These are phyloP conservation scores for Sebastolobus altivelis DNA, from an alignment of 2,797 vertebrate species.

Conservation along the genomic window DNA sequence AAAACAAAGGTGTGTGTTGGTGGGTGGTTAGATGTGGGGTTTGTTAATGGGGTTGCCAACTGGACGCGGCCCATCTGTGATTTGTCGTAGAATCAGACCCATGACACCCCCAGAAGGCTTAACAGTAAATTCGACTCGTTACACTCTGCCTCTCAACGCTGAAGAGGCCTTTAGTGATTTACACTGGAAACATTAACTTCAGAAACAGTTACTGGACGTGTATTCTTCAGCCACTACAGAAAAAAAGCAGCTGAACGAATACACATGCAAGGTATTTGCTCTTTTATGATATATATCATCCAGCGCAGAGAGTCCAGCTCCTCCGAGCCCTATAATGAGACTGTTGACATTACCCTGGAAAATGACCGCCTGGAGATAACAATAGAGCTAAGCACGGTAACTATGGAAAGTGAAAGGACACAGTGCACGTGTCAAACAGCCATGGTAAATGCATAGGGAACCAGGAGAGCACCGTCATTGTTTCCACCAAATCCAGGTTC, in stretches of 20 bases:
- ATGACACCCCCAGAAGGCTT: constrained; percentile 18
- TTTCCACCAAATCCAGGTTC: constrained; percentile 80
- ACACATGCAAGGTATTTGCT: constrained; percentile 53
- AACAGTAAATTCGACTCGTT: constrained; percentile 32
- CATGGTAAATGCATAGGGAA: constrained; percentile 54
- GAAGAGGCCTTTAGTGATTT: constrained; percentile 47
- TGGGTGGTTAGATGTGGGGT: constrained; percentile 9
- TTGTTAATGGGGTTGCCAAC: constrained; percentile 37
- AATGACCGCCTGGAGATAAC: constrained; percentile 69
- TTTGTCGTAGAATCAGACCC: constrained; percentile 29
- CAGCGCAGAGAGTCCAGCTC: constrained; percentile 40
- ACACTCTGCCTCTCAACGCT: constrained; percentile 23
- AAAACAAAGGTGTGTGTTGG: not conserved
- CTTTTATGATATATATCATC: constrained; percentile 65
- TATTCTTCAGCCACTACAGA: constrained; percentile 29
- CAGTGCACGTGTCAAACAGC: constrained; percentile 54
- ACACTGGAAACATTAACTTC: constrained; percentile 50
- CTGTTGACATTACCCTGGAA: constrained; percentile 69
- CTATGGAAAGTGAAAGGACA: constrained; percentile 69
- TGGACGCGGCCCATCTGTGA: constrained; percentile 13
- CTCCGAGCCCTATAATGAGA: constrained; percentile 65
- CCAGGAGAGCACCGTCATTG: constrained; percentile 68
- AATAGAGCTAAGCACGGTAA: constrained; percentile 63
- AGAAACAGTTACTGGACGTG: constrained; percentile 29
- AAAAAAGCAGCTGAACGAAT: constrained; percentile 28